Base-by-base conservation (phyloP, 2,113 vertebrate species). In the Triplophysa tibetana region DNA sequence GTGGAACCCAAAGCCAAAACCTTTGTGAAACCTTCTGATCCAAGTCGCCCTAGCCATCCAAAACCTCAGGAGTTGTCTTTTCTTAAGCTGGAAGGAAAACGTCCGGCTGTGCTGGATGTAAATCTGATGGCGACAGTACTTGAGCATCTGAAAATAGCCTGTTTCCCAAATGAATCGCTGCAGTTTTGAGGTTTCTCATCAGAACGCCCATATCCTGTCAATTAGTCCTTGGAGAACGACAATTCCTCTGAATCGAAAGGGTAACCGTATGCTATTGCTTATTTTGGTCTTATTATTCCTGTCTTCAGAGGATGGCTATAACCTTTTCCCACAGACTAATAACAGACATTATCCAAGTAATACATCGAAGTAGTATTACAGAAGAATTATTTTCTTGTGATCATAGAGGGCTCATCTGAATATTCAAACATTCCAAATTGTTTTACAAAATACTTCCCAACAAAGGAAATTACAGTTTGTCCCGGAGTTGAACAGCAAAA, bases 41-140 rank as follows among this genome's bases (percentile, higher is more conserved):
- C 26, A 43, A 24, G 48, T 12, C 33, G 1, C n/a, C 38, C 29
- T 41, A 60, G 19, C 21, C 8, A 4, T 24, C n/a, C 38, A 75
- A 68, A 79, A 43, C 63, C n/a, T 68, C 61, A 64, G 29, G 21
- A 64, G 58, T 21, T 54, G 58, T 52, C 14, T 67, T 78, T 74
- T 78, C 62, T 29, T 50, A 21, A 60, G 26, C 41, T 26, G 26
- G n/a, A 62, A 80, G 26, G 26, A 68, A 29, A 56, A 77, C 23
- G 54, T 67, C 21, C 19, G 52, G 43, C 29, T 45, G 14, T 64
- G 24, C 13, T 56, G 54, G 45, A 63, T 13, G 43, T 23, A 33
- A 72, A 73, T 67, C 62, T 81, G 21, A 38, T 73, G 73, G 52
- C 60, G 3, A 38, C 10, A 9, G 63, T 10, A 9, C 67, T 73